phyloP scores from a whole-genome alignment of 2,797 vertebrate genomes.

The Rhabdomys pumilio region DNA sequence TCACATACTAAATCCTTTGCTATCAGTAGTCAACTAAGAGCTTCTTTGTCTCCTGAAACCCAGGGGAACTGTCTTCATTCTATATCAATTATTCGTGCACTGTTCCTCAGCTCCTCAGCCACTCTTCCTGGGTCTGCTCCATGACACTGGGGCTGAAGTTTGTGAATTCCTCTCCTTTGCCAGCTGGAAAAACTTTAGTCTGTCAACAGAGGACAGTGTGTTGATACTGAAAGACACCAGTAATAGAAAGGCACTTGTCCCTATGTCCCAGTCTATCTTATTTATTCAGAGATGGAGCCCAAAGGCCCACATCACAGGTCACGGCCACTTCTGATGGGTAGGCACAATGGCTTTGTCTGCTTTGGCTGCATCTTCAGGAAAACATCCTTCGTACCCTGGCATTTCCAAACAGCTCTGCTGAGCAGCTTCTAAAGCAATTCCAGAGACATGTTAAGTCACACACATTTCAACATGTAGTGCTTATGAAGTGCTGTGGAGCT shows the following conservation, averaged over 20 bases:
- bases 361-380: neutral
- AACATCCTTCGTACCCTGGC: neutral
- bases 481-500: too few species aligned
- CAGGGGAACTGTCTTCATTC: neutral
- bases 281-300: conserved; percentile 14
- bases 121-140: neutral
- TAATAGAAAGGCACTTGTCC: neutral
- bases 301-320: neutral
- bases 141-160: neutral
- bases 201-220: neutral
- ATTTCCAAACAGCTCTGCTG: neutral
- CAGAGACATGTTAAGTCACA: neutral
- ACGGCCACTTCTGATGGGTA: neutral
- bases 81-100: neutral
- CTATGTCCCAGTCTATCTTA: neutral
- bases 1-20: neutral
- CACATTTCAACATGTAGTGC: neutral
- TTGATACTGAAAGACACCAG: neutral
- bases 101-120: neutral
- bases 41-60: neutral
- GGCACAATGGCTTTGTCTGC: neutral
- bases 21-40: neutral
- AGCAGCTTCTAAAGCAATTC: neutral
- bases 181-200: neutral
- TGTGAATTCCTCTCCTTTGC: conserved; percentile 10